These are phyloP conservation scores for Ovis canadensis DNA, from an alignment of 2,113 vertebrate species.

Conservation along the genomic window DNA sequence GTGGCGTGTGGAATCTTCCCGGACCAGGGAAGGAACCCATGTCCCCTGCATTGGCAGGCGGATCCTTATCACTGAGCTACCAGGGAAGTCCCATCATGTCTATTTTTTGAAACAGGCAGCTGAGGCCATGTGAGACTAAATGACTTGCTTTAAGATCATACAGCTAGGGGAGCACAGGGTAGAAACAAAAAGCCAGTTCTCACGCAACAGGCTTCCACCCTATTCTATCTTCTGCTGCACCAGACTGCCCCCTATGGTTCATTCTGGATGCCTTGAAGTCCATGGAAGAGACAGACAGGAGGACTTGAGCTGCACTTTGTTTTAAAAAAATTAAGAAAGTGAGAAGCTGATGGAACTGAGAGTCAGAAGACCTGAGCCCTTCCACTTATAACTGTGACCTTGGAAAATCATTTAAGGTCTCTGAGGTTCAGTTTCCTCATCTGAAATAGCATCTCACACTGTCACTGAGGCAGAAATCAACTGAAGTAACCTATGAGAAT, in stretches of 20 bases:
- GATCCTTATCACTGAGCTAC: background rate
- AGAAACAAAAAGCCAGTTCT: background rate
- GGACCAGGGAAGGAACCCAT: background rate
- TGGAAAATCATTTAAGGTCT: background rate
- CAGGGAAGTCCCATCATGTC: background rate
- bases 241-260: conserved; percentile 12
- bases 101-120: background rate
- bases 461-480: background rate
- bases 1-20: background rate
- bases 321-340: background rate
- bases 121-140: background rate
- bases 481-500: background rate
- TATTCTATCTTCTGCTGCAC: background rate
- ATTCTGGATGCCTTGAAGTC: background rate
- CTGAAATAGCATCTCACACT: background rate
- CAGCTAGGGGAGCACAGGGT: background rate
- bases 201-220: background rate
- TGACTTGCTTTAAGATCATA: background rate
- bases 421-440: background rate
- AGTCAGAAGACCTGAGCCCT: background rate
- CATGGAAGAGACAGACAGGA: background rate
- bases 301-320: background rate
- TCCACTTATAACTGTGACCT: background rate
- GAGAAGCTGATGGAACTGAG: background rate
- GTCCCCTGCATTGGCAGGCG: background rate